Percentiles rank a stretch among this genome's conserved stretches.
Conservation (phyloP, 2,113 vertebrate species). For the Paradisaea rubra region DNA sequence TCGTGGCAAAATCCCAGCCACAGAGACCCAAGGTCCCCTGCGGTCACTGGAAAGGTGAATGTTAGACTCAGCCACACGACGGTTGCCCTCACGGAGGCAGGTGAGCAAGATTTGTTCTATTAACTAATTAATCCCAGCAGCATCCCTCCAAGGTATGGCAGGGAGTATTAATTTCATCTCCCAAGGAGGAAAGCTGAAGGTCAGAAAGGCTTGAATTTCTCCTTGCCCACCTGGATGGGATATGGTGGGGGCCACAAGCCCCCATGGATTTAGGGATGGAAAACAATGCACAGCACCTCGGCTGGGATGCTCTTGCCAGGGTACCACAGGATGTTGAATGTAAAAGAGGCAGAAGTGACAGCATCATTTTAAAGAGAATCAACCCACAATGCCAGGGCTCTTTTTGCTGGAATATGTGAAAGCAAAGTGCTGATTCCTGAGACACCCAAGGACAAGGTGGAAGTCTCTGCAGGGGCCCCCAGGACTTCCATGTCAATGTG, state of each 20-base stretch:
- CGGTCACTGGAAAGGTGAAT: neutral
- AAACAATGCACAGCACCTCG: neutral
- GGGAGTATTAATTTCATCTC: neutral
- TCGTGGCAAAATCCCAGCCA: neutral
- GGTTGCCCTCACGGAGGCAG: accelerated
- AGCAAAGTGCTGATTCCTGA: neutral
- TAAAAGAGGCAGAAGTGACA: neutral
- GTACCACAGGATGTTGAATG: accelerated
- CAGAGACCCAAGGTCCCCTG: neutral
- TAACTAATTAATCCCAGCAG: neutral
- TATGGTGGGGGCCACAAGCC: accelerated
- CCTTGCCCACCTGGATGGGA: accelerated
- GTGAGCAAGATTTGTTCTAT: neutral
- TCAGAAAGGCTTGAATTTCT: neutral
- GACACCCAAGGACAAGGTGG: neutral
- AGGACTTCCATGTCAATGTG: neutral
- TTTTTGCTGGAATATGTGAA: neutral
- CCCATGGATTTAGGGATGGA: neutral
- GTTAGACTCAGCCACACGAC: accelerated
- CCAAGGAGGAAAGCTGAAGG: neutral
- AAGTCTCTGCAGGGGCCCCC: neutral
- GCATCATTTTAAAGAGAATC: neutral
- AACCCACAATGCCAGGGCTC: neutral
- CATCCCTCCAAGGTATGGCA: neutral
- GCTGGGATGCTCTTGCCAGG: neutral